These are phyloP conservation scores for Horisme vitalbata DNA, from an alignment of 2,888 invertebrate species.

Conservation along the genomic window DNA sequence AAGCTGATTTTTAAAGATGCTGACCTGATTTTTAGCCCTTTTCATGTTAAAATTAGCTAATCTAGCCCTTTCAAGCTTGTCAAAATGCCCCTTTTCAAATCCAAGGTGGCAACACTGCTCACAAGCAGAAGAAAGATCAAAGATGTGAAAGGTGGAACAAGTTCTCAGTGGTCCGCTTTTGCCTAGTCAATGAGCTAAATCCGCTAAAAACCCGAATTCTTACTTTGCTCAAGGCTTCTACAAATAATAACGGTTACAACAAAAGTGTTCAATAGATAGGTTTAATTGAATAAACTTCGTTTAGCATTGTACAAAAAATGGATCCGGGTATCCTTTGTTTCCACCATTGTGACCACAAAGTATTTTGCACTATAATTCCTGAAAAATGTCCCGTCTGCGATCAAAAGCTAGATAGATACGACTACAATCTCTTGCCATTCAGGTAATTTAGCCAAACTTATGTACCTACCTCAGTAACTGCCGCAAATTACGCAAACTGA, in stretches of 20 bases:
- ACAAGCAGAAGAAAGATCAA: background rate
- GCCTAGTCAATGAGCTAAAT: slow-evolving; percentile 51
- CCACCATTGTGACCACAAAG: slow-evolving; percentile 92
- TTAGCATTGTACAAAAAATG: slow-evolving; percentile 64
- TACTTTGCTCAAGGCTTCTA: slow-evolving; percentile 41
- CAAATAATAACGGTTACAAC: slow-evolving; percentile 31
- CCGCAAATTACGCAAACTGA: slow-evolving; percentile 31
- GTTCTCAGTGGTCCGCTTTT: slow-evolving; percentile 51
- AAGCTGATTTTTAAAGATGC: too few species aligned
- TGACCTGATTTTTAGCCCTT: too few species aligned
- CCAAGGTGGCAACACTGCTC: too few species aligned
- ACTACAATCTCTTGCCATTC: slow-evolving; percentile 89
- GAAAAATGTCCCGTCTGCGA: slow-evolving; percentile 90
- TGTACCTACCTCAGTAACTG: slow-evolving; percentile 6
- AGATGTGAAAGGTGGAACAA: slow-evolving; percentile 59
- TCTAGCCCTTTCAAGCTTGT: too few species aligned
- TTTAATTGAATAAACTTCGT: slow-evolving; percentile 54
- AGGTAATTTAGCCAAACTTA: too few species aligned
- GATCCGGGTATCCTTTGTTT: slow-evolving; percentile 94
- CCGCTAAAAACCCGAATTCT: slow-evolving; percentile 37
- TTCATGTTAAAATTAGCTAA: too few species aligned
- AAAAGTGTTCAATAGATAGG: slow-evolving; percentile 32
- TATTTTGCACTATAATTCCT: slow-evolving; percentile 92
- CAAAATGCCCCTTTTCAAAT: too few species aligned
- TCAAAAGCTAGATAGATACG: slow-evolving; percentile 77